These are phyloP conservation scores for Rhodinocichla rosea DNA, from an alignment of 2,113 vertebrate species.

Conservation along the genomic window DNA sequence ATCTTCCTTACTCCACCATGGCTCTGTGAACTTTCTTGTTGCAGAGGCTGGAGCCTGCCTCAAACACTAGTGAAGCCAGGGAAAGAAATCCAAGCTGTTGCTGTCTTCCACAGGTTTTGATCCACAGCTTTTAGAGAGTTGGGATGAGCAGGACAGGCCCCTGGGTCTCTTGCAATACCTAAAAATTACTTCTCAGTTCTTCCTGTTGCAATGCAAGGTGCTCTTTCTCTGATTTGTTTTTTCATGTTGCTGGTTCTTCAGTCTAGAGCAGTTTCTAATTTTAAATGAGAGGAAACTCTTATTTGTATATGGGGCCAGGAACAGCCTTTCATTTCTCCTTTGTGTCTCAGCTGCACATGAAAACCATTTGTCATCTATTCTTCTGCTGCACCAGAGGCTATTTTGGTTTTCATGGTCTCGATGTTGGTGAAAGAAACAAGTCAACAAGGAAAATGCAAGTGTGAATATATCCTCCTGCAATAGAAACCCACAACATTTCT, in stretches of 20 bases:
- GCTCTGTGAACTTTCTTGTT: slow-evolving; percentile 10
- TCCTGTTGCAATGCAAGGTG: neutral
- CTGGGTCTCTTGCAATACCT: neutral
- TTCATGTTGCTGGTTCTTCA: neutral
- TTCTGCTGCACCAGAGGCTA: slow-evolving; percentile 23
- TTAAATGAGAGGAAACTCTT: slow-evolving; percentile 53
- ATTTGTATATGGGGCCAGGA: slow-evolving; percentile 59
- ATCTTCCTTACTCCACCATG: neutral
- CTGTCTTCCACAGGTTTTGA: neutral
- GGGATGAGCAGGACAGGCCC: neutral
- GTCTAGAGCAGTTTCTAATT: slow-evolving; percentile 52
- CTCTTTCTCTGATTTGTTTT: slow-evolving; percentile 20
- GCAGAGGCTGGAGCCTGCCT: neutral
- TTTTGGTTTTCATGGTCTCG: slow-evolving; percentile 55
- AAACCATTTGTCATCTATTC: slow-evolving; percentile 39
- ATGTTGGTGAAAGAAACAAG: slow-evolving; percentile 45
- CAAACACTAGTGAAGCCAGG: neutral
- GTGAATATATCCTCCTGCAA: slow-evolving; percentile 47
- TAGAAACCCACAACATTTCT: slow-evolving; percentile 48
- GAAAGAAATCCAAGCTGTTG: neutral
- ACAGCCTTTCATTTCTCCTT: slow-evolving; percentile 63
- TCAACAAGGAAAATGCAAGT: slow-evolving; percentile 65
- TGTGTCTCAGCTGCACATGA: slow-evolving; percentile 16
- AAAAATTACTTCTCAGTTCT: neutral
- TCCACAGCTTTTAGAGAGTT: neutral